Percentiles rank a stretch among this genome's conserved stretches.
Conservation (phyloP, 2,888 invertebrate genomes). For the Diaperis boleti region DNA sequence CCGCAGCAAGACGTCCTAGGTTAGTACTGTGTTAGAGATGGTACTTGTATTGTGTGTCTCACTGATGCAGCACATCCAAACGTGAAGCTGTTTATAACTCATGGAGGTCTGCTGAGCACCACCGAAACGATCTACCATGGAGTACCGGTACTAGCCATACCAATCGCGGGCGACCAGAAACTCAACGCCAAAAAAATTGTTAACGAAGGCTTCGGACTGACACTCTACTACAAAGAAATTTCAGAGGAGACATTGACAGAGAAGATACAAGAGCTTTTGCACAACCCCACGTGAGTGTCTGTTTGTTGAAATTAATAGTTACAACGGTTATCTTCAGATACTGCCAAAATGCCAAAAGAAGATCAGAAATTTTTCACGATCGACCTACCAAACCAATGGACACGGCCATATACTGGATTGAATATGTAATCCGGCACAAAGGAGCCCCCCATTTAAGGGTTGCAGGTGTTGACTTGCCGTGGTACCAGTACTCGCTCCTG, state of each 20-base stretch:
- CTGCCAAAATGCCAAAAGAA: constrained; percentile 45
- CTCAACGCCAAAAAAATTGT: constrained; percentile 65
- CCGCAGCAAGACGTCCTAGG: constrained; percentile 63
- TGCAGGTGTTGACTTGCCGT: constrained; percentile 44
- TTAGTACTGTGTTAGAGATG: too few relatives aligned
- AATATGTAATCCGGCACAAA: constrained; percentile 52
- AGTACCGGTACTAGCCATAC: constrained; percentile 69
- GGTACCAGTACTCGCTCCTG: constrained; percentile 44
- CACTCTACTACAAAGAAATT: constrained; percentile 36
- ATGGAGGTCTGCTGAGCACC: constrained; percentile 71
- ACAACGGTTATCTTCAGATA: constrained; percentile 45
- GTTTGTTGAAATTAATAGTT: background rate
- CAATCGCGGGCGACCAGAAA: constrained; percentile 68
- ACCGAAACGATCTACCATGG: constrained; percentile 69
- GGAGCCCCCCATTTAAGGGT: constrained; percentile 53
- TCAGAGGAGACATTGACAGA: constrained; percentile 45
- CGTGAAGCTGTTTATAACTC: constrained; percentile 70
- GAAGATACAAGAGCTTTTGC: constrained; percentile 47
- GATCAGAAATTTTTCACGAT: constrained; percentile 50
- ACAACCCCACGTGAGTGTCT: constrained; percentile 45
- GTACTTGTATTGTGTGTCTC: too few relatives aligned
- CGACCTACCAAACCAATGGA: constrained; percentile 50
- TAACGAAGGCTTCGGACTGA: constrained; percentile 47
- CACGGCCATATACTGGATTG: constrained; percentile 53
- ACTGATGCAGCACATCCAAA: constrained; percentile 69